Evolutionary conservation across 1,140 invertebrate genomes (phyloP).

Genomic region (Papilio dardanus): DNA sequence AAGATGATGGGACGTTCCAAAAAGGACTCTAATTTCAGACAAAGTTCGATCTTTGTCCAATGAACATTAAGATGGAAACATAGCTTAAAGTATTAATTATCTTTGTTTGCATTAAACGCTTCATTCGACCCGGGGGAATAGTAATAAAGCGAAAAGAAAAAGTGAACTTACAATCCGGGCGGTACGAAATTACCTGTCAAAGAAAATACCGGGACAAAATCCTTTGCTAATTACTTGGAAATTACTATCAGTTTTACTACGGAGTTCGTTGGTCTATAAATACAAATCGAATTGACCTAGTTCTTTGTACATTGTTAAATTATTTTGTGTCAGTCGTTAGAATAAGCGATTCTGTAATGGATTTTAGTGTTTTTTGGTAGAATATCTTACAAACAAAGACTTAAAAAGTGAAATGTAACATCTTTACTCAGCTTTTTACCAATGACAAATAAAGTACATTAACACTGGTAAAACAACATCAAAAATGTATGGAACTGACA

Average conservation of each 20-base stretch:
- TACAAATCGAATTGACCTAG: background rate
- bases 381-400: background rate
- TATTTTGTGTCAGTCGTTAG: background rate
- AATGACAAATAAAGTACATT: background rate
- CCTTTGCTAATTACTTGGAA: conserved; percentile 13
- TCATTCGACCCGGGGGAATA: background rate
- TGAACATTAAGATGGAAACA: too few species aligned
- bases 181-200: conserved; percentile 30
- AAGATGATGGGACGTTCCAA: too few species aligned
- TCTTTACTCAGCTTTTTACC: too few species aligned
- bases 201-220: conserved; percentile 13
- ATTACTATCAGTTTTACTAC: conserved; percentile 2
- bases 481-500: too few species aligned
- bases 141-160: conserved; percentile 24
- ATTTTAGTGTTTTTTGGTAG: background rate
- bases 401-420: too few species aligned
- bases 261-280: background rate
- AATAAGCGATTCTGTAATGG: background rate
- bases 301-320: background rate
- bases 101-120: conserved; percentile 26
- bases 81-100: background rate
- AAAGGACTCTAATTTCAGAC: too few species aligned
- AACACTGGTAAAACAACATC: too few species aligned
- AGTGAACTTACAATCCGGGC: conserved; percentile 4
- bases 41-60: too few species aligned